phyloP scores from a whole-genome alignment of 1,140 invertebrate genomes.

The Acromyrmex charruanus region DNA sequence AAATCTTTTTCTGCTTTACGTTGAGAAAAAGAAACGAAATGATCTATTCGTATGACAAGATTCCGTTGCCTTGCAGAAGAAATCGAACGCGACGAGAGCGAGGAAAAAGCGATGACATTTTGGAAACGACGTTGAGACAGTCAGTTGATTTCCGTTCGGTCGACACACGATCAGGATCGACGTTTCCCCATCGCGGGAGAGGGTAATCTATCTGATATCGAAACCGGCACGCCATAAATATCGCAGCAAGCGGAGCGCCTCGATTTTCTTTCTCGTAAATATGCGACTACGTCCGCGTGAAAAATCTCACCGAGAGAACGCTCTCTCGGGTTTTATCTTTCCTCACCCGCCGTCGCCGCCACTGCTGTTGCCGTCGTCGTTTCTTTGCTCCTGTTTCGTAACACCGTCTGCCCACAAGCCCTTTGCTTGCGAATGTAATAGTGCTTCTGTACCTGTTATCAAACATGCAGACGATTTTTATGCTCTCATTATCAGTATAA shows the following conservation, averaged over 20 bases:
- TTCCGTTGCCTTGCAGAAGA: neutral
- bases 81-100: neutral
- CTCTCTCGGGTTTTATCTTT: conserved; percentile 54
- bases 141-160: conserved; percentile 39
- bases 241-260: conserved; percentile 36
- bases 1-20: neutral
- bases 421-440: conserved; percentile 51
- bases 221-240: conserved; percentile 49
- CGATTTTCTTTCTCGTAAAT: conserved; percentile 63
- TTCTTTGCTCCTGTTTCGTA: conserved; percentile 40
- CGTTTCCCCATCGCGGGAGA: conserved; percentile 15
- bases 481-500: conserved; percentile 16
- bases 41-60: neutral
- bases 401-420: conserved; percentile 35
- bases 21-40: neutral
- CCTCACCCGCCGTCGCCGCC: neutral
- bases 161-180: conserved; percentile 40
- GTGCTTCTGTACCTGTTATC: conserved; percentile 22
- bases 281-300: conserved; percentile 56
- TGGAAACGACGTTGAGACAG: conserved; percentile 40
- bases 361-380: neutral
- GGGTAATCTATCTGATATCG: conserved; percentile 53
- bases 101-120: conserved; percentile 33
- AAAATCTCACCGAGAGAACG: conserved; percentile 53
- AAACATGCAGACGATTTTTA: neutral